Evolutionary conservation across 2,888 invertebrate genomes (phyloP).

Genomic region (Plutella xylostella): DNA sequence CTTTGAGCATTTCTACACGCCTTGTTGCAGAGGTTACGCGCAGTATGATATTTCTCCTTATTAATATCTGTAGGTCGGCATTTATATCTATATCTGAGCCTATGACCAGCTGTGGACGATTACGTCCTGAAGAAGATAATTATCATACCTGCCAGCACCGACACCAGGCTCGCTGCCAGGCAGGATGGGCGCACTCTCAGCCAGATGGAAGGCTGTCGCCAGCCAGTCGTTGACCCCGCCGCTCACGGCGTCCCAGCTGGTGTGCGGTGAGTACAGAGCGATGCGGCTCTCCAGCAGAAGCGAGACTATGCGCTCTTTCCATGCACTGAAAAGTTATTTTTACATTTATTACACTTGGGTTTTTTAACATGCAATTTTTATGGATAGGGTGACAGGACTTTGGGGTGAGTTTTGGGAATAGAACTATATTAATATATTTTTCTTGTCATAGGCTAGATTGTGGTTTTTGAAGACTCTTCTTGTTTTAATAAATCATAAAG

Average conservation of each 20-base stretch:
- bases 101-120: no score
- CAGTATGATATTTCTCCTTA: no score
- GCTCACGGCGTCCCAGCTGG: constrained; percentile 84
- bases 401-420: background rate
- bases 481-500: no score
- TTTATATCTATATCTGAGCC: no score
- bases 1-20: background rate
- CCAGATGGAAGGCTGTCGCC: constrained; percentile 72
- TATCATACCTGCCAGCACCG: constrained; percentile 63
- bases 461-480: no score
- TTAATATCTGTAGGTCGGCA: no score
- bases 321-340: constrained; percentile 61
- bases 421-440: background rate
- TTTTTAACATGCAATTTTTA: no score
- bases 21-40: background rate
- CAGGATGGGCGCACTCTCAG: constrained; percentile 42
- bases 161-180: constrained; percentile 43
- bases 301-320: constrained; percentile 85
- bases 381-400: no score
- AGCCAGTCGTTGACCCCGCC: constrained; percentile 96
- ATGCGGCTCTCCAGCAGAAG: constrained; percentile 86
- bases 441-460: no score
- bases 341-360: no score
- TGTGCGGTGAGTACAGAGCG: constrained; percentile 94
- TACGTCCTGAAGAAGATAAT: no score